Percentiles rank a stretch among this genome's conserved stretches.
Conservation (phyloP, 2,797 vertebrate genomes). For the Gambelia wislizenii region DNA sequence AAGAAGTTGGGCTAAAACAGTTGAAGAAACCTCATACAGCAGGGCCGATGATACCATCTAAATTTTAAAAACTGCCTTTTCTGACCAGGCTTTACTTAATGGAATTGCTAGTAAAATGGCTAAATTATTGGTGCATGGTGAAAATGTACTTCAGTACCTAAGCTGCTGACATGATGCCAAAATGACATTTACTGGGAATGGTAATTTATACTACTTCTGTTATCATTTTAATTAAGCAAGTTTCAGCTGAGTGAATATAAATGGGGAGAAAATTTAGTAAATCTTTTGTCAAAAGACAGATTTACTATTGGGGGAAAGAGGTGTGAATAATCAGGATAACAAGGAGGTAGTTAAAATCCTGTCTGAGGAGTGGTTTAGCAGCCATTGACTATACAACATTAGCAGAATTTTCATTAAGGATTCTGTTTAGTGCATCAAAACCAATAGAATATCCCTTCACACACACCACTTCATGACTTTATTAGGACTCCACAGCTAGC, state of each 20-base stretch:
- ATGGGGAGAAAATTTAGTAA: slow-evolving; percentile 42
- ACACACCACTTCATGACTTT: not conserved
- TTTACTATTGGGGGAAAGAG: slow-evolving; percentile 9
- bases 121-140: slow-evolving; percentile 17
- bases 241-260: slow-evolving; percentile 41
- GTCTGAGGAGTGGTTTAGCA: slow-evolving; percentile 16
- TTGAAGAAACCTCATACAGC: not conserved
- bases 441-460: slow-evolving; percentile 4
- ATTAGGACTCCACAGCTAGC: slow-evolving; percentile 22
- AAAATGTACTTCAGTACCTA: not conserved
- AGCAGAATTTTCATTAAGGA: slow-evolving; percentile 19
- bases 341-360: slow-evolving; percentile 25
- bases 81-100: not conserved
- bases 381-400: slow-evolving; percentile 19
- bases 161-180: not conserved
- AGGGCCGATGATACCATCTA: not conserved
- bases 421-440: slow-evolving; percentile 27
- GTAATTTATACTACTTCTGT: not conserved
- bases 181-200: slow-evolving; percentile 15
- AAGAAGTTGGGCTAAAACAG: not conserved
- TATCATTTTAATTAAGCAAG: slow-evolving; percentile 43
- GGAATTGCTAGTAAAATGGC: not conserved
- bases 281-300: slow-evolving; percentile 38
- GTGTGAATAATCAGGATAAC: slow-evolving; percentile 35
- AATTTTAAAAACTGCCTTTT: not conserved